These are phyloP conservation scores for Lordiphosa mommai DNA, from an alignment of 1,140 invertebrate species.

Conservation along the genomic window DNA sequence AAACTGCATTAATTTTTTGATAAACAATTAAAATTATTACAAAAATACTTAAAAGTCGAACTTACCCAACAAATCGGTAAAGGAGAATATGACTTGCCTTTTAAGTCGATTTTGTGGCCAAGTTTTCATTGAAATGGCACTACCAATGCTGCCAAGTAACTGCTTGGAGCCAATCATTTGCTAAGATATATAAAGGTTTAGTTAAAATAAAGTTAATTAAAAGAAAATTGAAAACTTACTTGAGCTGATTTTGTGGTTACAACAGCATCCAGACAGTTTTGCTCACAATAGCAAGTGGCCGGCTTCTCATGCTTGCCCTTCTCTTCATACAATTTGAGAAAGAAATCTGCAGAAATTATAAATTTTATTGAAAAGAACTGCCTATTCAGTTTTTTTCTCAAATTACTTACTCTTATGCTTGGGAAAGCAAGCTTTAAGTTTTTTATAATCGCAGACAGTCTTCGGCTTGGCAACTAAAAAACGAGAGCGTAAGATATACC, in stretches of 20 bases:
- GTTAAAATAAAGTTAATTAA: no score
- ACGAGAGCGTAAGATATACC: no score
- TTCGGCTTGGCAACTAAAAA: slow-evolving; percentile 51
- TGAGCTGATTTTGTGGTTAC: slow-evolving; percentile 34
- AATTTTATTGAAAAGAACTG: background rate
- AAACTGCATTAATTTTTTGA: slow-evolving; percentile 82
- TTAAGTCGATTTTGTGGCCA: slow-evolving; percentile 61
- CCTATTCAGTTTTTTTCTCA: no score
- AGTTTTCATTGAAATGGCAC: slow-evolving; percentile 40
- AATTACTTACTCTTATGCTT: slow-evolving; percentile 42
- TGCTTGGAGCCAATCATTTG: slow-evolving; percentile 44
- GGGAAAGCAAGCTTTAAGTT: slow-evolving; percentile 52
- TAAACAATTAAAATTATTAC: background rate
- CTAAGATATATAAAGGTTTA: no score
- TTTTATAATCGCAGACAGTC: slow-evolving; percentile 58
- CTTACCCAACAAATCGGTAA: slow-evolving; percentile 73
- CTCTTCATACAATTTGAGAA: slow-evolving; percentile 50
- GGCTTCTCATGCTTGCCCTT: slow-evolving; percentile 7
- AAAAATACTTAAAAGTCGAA: background rate
- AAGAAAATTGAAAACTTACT: slow-evolving; percentile 17
- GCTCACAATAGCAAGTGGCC: slow-evolving; percentile 43
- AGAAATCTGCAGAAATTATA: slow-evolving; percentile 27
- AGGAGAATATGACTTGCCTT: slow-evolving; percentile 70
- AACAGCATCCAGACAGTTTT: slow-evolving; percentile 56
- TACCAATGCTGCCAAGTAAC: slow-evolving; percentile 56